Percentiles rank a stretch among this genome's conserved stretches.
phyloP scores from a whole-genome alignment of 2,888 invertebrate genomes.

The Nebria brevicollis region DNA sequence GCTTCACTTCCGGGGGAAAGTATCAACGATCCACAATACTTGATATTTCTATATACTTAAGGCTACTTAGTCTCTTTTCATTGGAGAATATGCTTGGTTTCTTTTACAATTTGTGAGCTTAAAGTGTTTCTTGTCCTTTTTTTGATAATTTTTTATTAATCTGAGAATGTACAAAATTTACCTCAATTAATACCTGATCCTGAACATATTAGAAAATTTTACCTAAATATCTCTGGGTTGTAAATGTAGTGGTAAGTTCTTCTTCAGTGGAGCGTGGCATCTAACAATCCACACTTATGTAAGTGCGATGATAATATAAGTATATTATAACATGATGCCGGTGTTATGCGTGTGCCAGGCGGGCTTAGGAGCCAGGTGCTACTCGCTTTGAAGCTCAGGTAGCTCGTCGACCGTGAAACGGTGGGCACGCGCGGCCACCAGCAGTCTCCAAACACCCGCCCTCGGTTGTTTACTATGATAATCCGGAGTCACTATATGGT shows the following conservation, averaged over 20 bases:
- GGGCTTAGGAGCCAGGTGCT: slow-evolving; percentile 5
- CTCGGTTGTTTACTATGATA: not conserved
- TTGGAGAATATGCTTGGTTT: not conserved
- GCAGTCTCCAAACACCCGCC: slow-evolving; percentile 21
- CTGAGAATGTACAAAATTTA: no score
- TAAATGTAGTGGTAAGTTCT: not conserved
- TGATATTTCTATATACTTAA: not conserved
- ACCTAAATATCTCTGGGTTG: not conserved
- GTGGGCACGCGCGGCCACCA: slow-evolving; percentile 34
- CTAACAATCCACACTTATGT: not conserved
- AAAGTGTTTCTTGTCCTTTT: no score
- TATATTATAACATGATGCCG: slow-evolving; percentile 4
- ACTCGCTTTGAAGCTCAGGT: not conserved
- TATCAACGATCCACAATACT: not conserved
- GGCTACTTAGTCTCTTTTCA: not conserved
- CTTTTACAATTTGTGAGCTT: no score
- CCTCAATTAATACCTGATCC: no score
- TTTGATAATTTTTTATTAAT: no score
- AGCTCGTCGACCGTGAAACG: slow-evolving; percentile 41
- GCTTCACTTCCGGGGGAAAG: not conserved
- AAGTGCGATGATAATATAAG: not conserved
- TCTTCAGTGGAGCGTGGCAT: not conserved
- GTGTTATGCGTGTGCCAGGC: slow-evolving; percentile 4
- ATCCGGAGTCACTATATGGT: not conserved
- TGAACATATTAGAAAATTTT: no score